phyloP scores from a whole-genome alignment of 2,888 invertebrate species.

The Andricus curvator region DNA sequence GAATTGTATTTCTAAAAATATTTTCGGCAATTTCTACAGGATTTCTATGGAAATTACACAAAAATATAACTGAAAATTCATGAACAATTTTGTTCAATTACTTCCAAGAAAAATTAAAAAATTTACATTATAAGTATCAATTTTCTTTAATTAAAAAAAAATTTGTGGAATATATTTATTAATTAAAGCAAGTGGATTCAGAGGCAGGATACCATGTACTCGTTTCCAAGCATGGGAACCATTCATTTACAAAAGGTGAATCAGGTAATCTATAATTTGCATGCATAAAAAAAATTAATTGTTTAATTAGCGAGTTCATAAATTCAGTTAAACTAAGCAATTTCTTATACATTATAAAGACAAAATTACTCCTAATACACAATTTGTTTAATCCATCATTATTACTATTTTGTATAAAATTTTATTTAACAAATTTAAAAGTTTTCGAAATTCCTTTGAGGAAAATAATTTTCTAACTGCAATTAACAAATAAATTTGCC shows the following conservation, averaged over 20 bases:
- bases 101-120: no score
- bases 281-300: neutral
- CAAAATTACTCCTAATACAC: neutral
- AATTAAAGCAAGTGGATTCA: neutral
- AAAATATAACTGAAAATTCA: no score
- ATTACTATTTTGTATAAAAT: no score
- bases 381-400: no score
- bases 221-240: slow-evolving; percentile 41
- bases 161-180: neutral
- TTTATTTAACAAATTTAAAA: neutral
- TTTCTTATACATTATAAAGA: neutral
- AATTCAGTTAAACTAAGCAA: neutral
- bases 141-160: neutral
- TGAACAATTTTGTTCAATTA: no score
- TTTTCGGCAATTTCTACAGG: no score
- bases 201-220: slow-evolving; percentile 44
- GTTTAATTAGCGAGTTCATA: neutral
- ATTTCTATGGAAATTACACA: no score
- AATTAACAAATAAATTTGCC: neutral
- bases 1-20: no score
- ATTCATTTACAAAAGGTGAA: slow-evolving; percentile 4
- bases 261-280: slow-evolving; percentile 42
- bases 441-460: neutral
- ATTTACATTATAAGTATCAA: no score
- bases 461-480: neutral